Evolutionary conservation across 2,113 vertebrate genomes (phyloP).

Genomic region (Nothocercus nigrocapillus): DNA sequence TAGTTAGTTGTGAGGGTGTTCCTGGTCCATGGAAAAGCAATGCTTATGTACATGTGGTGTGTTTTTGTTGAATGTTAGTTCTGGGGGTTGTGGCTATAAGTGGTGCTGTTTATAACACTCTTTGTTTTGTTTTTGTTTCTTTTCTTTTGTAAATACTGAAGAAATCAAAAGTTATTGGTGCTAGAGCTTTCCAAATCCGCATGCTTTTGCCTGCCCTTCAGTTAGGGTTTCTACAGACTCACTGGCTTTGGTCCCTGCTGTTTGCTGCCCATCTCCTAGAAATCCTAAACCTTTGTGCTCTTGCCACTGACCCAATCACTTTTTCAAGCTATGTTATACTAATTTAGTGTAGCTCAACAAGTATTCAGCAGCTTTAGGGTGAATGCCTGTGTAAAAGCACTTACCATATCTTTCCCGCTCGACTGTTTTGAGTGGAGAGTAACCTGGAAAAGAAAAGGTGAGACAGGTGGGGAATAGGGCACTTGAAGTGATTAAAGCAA

Average conservation of each 20-base stretch:
- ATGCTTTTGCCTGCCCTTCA: neutral
- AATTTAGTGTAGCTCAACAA: neutral
- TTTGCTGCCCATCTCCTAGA: neutral
- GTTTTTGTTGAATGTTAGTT: neutral
- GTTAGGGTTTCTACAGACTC: neutral
- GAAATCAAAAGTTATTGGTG: neutral
- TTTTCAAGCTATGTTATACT: neutral
- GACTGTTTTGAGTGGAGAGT: constrained; percentile 28
- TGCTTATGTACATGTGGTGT: neutral
- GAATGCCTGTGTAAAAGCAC: neutral
- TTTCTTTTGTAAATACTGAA: neutral
- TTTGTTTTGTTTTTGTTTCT: neutral
- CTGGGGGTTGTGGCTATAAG: neutral
- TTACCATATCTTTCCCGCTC: constrained; percentile 47
- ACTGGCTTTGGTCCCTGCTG: neutral
- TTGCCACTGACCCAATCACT: neutral
- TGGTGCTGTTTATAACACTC: fast-evolving
- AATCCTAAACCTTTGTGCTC: neutral
- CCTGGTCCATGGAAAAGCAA: neutral
- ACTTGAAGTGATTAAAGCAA: neutral
- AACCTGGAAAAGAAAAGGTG: constrained; percentile 56
- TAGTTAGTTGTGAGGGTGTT: neutral
- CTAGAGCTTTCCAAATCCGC: neutral
- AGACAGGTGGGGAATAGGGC: neutral
- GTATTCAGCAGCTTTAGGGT: neutral